phyloP scores from a whole-genome alignment of 2,888 invertebrate species.

The Entomobrya proxima region DNA sequence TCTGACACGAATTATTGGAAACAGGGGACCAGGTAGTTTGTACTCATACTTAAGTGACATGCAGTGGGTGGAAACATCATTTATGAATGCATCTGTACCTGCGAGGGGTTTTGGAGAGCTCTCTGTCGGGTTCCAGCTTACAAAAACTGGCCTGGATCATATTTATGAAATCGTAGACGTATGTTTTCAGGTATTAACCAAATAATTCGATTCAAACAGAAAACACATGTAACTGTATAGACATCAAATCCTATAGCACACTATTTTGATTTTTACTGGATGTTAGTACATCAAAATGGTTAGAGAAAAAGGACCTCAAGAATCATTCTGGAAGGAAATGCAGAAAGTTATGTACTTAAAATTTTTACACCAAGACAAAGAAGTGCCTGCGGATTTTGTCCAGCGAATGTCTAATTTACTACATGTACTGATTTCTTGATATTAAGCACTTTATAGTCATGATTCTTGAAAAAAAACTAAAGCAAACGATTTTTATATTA shows the following conservation, averaged over 20 bases:
- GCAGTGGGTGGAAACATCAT: conserved; percentile 53
- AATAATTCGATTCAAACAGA: background rate
- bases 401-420: conserved; percentile 48
- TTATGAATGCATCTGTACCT: conserved; percentile 43
- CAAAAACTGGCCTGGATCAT: conserved; percentile 92
- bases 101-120: conserved; percentile 95
- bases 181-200: conserved; percentile 84
- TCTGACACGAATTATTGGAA: conserved; percentile 50
- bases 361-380: conserved; percentile 91
- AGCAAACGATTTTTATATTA: background rate
- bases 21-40: conserved; percentile 67
- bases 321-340: conserved; percentile 95
- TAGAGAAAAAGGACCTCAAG: conserved; percentile 84
- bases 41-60: conserved; percentile 52
- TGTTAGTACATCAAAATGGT: conserved; percentile 90
- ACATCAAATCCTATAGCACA: no score
- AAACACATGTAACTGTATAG: conserved; percentile 42
- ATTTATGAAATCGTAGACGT: conserved; percentile 90
- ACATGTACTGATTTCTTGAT: no score
- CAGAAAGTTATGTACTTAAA: conserved; percentile 86
- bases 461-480: no score
- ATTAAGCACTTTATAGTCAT: no score
- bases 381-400: conserved; percentile 84
- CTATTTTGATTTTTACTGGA: conserved; percentile 57
- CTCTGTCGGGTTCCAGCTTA: conserved; percentile 89